Base-by-base conservation (phyloP, 1,140 invertebrate species). In the Apocrypta bakeri region DNA sequence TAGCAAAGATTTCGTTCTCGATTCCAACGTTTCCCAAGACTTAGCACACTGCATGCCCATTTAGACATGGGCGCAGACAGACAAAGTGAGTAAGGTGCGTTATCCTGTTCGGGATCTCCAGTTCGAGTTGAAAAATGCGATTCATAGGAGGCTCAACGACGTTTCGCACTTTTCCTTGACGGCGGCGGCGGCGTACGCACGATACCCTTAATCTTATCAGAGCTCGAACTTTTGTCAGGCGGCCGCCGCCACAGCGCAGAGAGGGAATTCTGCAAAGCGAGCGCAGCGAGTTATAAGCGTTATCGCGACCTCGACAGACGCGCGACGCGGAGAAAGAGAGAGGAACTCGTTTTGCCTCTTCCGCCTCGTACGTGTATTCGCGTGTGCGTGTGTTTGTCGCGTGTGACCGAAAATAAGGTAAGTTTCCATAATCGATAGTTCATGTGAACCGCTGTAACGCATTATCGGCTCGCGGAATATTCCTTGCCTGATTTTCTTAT, bases 151-250 rank as follows among this genome's bases (percentile, higher is more conserved):
- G 33, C 63, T 17, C 40, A n/a, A 84, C 83, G 78, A 81, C 79
- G 79, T 76, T 81, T 79, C 81, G 83, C 83, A 86, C 85, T 84
- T 85, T 81, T 84, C 84, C 79, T 81, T 81, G 48, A 29, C 72
- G 56, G 37, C 71, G 31, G 64, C 11, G 61, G 11, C 1, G 21
- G 25, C 25, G 56, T 37, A 4, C 71, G 24, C 76, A 75, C 66
- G 78, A 73, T 81, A 83, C 84, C 85, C 84, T 88, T 88, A 88
- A 88, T 88, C 88, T 88, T 88, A 88, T 88, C 88, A 76, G 71
- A 40, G 11, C 74, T 74, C 82, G 69, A 79, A 83, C 82, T 83
- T 83, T 83, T 83, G 82, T 83, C 82, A 83, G 82, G n/a, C 56
- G 48, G 42, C 63, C 56, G 33, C 56, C 21, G 29, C 74, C 56